Conservation (phyloP, 1,140 invertebrate species). For the Diabrotica undecimpunctata region DNA sequence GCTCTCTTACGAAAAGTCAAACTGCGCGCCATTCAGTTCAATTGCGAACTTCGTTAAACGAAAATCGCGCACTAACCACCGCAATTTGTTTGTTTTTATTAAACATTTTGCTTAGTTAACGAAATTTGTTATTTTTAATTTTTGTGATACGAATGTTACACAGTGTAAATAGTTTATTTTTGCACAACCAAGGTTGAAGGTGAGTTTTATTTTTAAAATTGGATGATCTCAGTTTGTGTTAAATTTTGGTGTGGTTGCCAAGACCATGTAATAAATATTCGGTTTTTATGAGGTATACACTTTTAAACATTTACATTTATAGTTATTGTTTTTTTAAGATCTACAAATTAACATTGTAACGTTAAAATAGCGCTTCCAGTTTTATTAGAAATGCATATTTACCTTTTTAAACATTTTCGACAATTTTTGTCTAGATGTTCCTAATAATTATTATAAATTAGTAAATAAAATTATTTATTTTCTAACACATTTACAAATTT, state of each 20-base stretch:
- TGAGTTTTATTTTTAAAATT: background rate
- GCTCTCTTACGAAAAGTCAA: slow-evolving; percentile 7
- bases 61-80: slow-evolving; percentile 8
- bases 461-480: no score
- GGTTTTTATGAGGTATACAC: background rate
- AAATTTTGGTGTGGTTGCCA: background rate
- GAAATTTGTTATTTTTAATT: background rate
- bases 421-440: no score
- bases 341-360: no score
- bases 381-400: no score
- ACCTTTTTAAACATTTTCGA: no score
- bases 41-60: slow-evolving; percentile 10
- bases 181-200: background rate
- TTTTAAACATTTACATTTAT: no score
- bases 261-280: background rate
- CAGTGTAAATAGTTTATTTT: background rate
- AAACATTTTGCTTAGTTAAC: background rate
- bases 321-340: no score
- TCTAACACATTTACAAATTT: no score
- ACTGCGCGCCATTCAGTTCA: slow-evolving; percentile 15
- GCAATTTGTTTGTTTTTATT: background rate
- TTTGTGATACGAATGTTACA: background rate
- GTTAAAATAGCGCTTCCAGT: no score
- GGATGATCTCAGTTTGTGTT: background rate
- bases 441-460: no score